Conservation (phyloP, 2,888 invertebrate species). For the Zootermopsis nevadensis region DNA sequence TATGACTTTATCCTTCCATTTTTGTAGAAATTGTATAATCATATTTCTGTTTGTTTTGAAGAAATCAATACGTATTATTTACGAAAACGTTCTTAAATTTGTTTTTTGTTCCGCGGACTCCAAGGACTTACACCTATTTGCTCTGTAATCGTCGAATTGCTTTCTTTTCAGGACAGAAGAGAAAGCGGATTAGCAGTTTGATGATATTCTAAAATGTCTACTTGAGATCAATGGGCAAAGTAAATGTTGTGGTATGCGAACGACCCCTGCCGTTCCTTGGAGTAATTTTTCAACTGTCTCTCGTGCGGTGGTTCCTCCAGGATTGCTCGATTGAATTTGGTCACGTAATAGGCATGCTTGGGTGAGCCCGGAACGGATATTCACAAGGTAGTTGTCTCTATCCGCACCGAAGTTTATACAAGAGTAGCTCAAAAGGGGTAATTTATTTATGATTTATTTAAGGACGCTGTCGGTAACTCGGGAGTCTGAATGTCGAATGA, state of each 20-base stretch:
- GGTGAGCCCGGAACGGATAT: background rate
- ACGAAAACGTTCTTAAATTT: too few species aligned
- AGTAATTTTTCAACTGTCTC: background rate
- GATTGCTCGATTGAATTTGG: slow-evolving; percentile 29
- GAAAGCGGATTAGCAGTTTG: background rate
- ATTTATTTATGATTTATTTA: too few species aligned
- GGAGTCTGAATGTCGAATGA: too few species aligned
- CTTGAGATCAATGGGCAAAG: background rate
- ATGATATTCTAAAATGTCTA: background rate
- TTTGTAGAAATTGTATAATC: too few species aligned
- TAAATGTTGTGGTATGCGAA: background rate
- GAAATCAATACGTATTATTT: too few species aligned
- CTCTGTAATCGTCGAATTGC: too few species aligned
- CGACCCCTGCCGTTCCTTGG: slow-evolving; percentile 10
- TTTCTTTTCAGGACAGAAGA: background rate
- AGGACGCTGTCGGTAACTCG: too few species aligned
- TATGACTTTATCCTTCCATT: too few species aligned
- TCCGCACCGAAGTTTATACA: background rate
- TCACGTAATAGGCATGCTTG: slow-evolving; percentile 31
- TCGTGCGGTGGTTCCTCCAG: background rate
- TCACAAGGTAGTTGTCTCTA: background rate
- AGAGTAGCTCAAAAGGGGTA: too few species aligned
- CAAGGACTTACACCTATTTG: too few species aligned
- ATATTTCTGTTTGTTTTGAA: too few species aligned
- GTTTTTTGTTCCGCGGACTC: too few species aligned